Evolutionary conservation across 2,113 vertebrate genomes (phyloP), one percentile per base, ranked within the genome.

Genomic region (Chloropsis cyanopogon): DNA sequence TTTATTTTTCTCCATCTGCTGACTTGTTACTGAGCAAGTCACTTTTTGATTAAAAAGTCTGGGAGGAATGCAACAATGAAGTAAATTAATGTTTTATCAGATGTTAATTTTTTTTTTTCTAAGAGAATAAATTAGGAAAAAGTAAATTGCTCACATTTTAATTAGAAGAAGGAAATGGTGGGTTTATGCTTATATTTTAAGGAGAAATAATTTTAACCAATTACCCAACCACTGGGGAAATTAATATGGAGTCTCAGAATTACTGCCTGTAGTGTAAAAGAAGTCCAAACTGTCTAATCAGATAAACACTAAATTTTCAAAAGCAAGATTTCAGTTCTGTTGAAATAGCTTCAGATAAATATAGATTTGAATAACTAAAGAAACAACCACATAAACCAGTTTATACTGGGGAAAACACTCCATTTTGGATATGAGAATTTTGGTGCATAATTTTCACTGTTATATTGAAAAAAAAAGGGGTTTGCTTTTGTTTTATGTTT

Each of bases 71-170:
- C 17, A 80, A 44, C 44, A 83, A 60, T 92, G 25, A 47, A 92
- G 52, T 71, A 90, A 88, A 93, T 92, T 71, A 70, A 56, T 54
- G 37, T 66, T 88, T 91, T 93, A 92, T 95, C 91, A 96, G 88
- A 87, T 86, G 20, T 77, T 93, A 88, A 9, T 14, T 46, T 71
- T 80, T 83, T 69, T 50, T 81, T 78, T 80, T 56, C n/a, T 8
- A 33, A 73, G 57, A 82, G 46, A 78, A 80, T 86, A 81, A 92
- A 95, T 80, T 92, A 89, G 28, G 63, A 83, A 77, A 91, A 92
- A 60, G 14, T 57, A 71, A 92, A 90, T 61, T 91, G 29, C 19
- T 86, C 11, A 53, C 33, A 79, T 77, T 93, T 96, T 93, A 96
- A 94, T 95, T 92, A 92, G 61, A 75, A 78, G 29, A 33, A 72